Evolutionary conservation across 2,888 invertebrate species (phyloP), one percentile per base, ranked within the genome.

Genomic region (Eupithecia vulgata): DNA sequence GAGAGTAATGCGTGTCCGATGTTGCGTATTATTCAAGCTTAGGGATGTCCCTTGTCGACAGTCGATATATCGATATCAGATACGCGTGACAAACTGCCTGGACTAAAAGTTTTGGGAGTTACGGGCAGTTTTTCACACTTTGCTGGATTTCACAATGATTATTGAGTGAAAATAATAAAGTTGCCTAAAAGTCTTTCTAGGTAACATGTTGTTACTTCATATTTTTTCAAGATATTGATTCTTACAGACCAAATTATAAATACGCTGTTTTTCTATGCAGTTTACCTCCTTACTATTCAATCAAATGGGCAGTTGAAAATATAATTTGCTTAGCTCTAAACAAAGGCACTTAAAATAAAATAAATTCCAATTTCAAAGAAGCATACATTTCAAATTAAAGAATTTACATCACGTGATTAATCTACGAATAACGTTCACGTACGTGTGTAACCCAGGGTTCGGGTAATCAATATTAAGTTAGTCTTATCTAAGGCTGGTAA

Each of bases 1-100:
- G 62, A 37, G 73, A 78, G 64, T 71, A 73, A 76, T 75, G 71
- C 73, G 71, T 68, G 72, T 73, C 73, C 72, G 66, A 34, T 64
- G 67, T 68, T 71, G 48, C 68, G 59, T 70, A 74, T 72, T 71
- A 68, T 69, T 76, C 70, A 74, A n/a, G 61, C 48, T 45, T 75
- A 75, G 73, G 69, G 75, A 73, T 75, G 71, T 64, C 65, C 59
- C 68, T 57, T 65, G 65, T 69, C 48, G 66, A 74, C 65, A 21
- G 35, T 65, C 42, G 42, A 70, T 68, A 66, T 67, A 76, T 69
- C 69, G 70, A 73, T 69, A 72, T 70, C 37, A 17, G 72, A 65
- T 68, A 59, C 12, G 21, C 35, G 67, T 70, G 65, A 70, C 67
- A 40, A 25, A 69, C 66, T 66, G 59, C 7, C 30, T 21, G 6